These are phyloP conservation scores for Caenorhabditis sp. DNA, from an alignment of 2,888 invertebrate genomes.

Conservation along the genomic window DNA sequence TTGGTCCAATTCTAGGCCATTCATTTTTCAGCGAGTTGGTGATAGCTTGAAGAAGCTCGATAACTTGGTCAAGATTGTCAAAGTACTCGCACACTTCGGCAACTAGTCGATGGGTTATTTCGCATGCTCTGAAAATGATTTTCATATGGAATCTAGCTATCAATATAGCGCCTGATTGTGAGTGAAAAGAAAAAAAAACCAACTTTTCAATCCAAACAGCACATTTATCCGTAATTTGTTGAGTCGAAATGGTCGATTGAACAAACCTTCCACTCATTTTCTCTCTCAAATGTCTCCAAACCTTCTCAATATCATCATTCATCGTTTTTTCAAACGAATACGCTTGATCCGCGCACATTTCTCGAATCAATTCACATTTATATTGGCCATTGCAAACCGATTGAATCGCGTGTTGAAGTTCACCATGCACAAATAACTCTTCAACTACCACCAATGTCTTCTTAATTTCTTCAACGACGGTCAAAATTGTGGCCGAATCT, in stretches of 20 bases:
- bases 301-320: conserved; percentile 41
- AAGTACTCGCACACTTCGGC: conserved; percentile 61
- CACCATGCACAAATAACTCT: conserved; percentile 51
- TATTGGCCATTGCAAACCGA: conserved; percentile 43
- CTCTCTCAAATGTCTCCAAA: conserved; percentile 38
- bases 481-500: conserved; percentile 46
- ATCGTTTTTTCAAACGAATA: conserved; percentile 46
- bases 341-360: conserved; percentile 44
- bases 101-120: conserved; percentile 49
- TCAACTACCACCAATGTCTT: conserved; percentile 45
- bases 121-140: conserved; percentile 49
- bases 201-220: conserved; percentile 32
- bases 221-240: conserved; percentile 27
- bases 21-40: conserved; percentile 53
- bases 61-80: conserved; percentile 59
- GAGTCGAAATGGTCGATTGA: conserved; percentile 19
- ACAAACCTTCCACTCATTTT: conserved; percentile 27
- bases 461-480: conserved; percentile 49
- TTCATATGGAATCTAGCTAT: too few species aligned
- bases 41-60: conserved; percentile 64
- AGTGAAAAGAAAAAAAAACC: neutral
- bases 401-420: conserved; percentile 46
- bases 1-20: conserved; percentile 57
- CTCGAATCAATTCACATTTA: conserved; percentile 35
- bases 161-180: too few species aligned